Evolutionary conservation across 2,888 invertebrate genomes (phyloP), one percentile per base, ranked within the genome.

Genomic region (Drosophila subsilvestris): DNA sequence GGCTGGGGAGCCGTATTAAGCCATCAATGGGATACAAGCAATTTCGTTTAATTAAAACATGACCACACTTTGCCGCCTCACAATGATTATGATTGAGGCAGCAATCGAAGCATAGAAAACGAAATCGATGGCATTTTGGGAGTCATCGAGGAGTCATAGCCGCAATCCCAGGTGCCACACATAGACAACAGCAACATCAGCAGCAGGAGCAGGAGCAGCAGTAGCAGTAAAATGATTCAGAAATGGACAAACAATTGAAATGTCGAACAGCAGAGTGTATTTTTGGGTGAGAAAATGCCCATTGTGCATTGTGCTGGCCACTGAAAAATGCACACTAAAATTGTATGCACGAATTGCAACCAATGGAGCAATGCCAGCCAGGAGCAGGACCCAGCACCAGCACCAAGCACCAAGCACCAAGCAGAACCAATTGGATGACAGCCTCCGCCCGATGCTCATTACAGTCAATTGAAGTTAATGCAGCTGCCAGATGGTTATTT

Each of bases 31-130:
- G 53, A 87, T 79, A 81, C 82, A 81, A 82, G 88, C 83, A 82
- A 87, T 87, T 87, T 82, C 82, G 88, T 85, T 82, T 82, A 82
- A 87, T 82, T 82, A 82, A 82, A 82, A 87, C 88, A 82, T 79
- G 87, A 82, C 85, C 79, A 81, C 80, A 77, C 87, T 29, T 59
- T 58, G 59, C 63, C 72, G 27, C 62, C 51, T 37, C 22, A 32
- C 73, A 18, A 29, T 53, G 57, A 48, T 71, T 73, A 56, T 70
- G 50, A 71, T 29, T 51, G 49, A 27, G 43, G 29, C 48, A 43
- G 17, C 25, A 37, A 9, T 6, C 17, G 22, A 25, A 4, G 43
- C 18, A 14, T 22, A 37, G 49, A 66, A 47, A 61, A 66, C 5
- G 6, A 37, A 2, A 37, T n/a, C 14, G 37, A 37, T 37, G 37